Base-by-base conservation (phyloP, 2,113 vertebrate species). In the Nipponia nippon region DNA sequence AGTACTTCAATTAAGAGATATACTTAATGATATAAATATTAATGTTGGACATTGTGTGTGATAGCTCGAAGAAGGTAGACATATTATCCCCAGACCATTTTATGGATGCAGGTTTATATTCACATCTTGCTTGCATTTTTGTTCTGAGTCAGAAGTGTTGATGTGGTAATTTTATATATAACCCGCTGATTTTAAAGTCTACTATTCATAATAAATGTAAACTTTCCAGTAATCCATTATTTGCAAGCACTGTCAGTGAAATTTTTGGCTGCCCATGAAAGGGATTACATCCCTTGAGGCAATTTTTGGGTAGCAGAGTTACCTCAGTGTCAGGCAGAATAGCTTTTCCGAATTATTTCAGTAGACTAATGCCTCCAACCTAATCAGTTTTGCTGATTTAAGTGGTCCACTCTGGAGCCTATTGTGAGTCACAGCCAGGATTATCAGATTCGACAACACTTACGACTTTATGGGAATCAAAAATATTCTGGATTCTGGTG, bases 281-380 rank as follows among this genome's bases (percentile, higher is more conserved):
- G 42, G 7, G 18, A 89, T 80, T 83, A 79, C 34, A 34, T 72
- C 50, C 55, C 77, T 32, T 92, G 50, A 70, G 63, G 67, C 52
- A 90, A 83, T 32, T 83, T 96, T 94, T 82, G 34, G 12, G 13
- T 67, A 88, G 59, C 65, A 29, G 12, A 86, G 27, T 75, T 93
- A 7, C 34, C 21, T 81, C 75, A 63, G 50, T 72, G 44, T 95
- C 76, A 36, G 46, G 55, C 78, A 83, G 50, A 65, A 75, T 38
- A 87, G n/a, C 9, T 83, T 95, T 90, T 83, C 85, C 87, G 70
- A 83, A 73, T 83, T 82, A 56, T 90, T 96, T 84, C 88, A 86
- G 36, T 44, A 90, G 38, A 23, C 58, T 77, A 30, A 82, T 87
- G 47, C 44, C 77, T 95, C 65, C 42, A 86, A 29, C 12, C 66